These are phyloP conservation scores for Drosophila kambysellisi DNA, from an alignment of 2,888 invertebrate genomes.

Conservation along the genomic window DNA sequence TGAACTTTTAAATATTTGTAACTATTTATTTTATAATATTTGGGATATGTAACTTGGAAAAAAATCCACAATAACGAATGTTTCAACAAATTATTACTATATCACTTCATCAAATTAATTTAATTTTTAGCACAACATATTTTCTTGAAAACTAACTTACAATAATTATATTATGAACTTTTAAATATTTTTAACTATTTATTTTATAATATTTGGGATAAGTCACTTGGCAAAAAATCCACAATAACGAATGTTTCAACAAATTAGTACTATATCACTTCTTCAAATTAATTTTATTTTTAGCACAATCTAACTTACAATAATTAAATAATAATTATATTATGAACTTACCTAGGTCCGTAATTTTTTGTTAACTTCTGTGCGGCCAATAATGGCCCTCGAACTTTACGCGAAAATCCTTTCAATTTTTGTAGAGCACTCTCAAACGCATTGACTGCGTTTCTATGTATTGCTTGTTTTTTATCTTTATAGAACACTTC, in stretches of 20 bases:
- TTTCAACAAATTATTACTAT: neutral
- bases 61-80: neutral
- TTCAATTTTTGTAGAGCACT: conserved; percentile 29
- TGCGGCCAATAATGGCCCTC: conserved; percentile 32
- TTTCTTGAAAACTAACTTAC: no score
- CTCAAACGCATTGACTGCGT: conserved; percentile 22
- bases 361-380: conserved; percentile 13
- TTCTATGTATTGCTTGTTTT: neutral
- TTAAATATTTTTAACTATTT: neutral
- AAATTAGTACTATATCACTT: neutral
- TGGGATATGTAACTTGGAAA: neutral
- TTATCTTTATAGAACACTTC: conserved; percentile 12
- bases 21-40: neutral
- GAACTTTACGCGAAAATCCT: conserved; percentile 32
- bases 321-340: neutral
- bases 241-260: neutral
- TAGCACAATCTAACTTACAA: no score
- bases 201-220: neutral
- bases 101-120: neutral
- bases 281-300: neutral
- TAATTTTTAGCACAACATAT: neutral
- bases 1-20: neutral
- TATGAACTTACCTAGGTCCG: conserved; percentile 46
- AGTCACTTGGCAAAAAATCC: neutral
- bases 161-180: conserved; percentile 9